phyloP scores from a whole-genome alignment of 1,140 invertebrate species.

The Hyles vespertilio region DNA sequence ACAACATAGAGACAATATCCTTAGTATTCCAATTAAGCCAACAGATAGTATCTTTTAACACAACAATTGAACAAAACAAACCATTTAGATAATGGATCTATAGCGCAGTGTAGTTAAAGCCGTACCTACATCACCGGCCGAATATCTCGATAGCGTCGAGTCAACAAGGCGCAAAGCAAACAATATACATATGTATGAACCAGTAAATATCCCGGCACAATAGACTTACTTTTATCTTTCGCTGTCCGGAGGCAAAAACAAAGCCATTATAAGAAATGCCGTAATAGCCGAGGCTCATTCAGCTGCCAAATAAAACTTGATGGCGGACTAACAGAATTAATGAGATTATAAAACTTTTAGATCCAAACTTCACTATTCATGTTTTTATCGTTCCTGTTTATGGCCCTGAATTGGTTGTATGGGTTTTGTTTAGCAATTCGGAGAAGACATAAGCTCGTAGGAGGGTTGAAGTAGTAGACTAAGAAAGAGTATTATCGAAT shows the following conservation, averaged over 20 bases:
- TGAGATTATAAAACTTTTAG: constrained; percentile 52
- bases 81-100: constrained; percentile 6
- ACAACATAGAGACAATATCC: no score
- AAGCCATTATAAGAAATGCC: constrained; percentile 39
- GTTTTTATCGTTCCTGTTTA: no score
- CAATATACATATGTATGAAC: constrained; percentile 16
- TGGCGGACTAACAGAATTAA: constrained; percentile 37
- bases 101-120: neutral
- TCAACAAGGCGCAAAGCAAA: constrained; percentile 11
- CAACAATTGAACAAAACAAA: neutral
- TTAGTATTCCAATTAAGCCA: no score
- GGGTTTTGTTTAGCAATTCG: no score
- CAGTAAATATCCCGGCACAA: constrained; percentile 20
- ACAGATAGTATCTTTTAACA: no score
- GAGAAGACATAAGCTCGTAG: no score
- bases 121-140: constrained; percentile 6
- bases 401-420: no score
- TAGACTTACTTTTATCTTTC: constrained; percentile 29
- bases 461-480: no score
- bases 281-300: constrained; percentile 24
- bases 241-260: constrained; percentile 41
- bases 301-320: constrained; percentile 33
- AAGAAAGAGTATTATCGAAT: no score
- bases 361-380: neutral
- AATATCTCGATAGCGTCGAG: constrained; percentile 11